phyloP scores from a whole-genome alignment of 2,797 vertebrate species.

The Amblyraja radiata region DNA sequence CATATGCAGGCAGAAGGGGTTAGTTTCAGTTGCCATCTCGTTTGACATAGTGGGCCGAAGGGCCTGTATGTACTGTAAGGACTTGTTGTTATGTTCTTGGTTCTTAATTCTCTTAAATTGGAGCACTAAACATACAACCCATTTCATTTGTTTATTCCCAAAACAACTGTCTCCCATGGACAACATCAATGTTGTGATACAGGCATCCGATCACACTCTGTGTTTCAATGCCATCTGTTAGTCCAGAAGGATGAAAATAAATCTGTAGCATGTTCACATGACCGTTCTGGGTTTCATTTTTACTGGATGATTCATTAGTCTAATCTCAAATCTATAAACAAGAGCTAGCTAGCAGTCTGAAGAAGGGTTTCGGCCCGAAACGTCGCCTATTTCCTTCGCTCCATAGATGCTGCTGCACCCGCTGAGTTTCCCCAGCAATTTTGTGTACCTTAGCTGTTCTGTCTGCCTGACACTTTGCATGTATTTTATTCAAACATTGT shows the following conservation, averaged over 20 bases:
- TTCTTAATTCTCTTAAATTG: not conserved
- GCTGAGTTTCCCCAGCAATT: no score
- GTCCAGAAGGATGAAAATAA: not conserved
- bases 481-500: not conserved
- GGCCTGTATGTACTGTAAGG: no score
- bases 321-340: no score
- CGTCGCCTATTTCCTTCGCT: no score
- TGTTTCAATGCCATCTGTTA: not conserved
- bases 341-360: no score
- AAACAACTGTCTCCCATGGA: not conserved
- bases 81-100: no score
- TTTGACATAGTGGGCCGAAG: no score
- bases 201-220: not conserved
- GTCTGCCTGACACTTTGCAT: not conserved
- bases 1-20: no score
- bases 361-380: no score
- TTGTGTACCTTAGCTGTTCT: no score
- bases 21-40: no score
- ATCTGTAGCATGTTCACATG: not conserved
- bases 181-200: not conserved
- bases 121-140: not conserved
- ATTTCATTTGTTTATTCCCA: not conserved
- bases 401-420: no score
- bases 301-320: not conserved
- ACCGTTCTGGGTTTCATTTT: not conserved